Evolutionary conservation across 2,797 vertebrate genomes (phyloP), one percentile per base, ranked within the genome.

Genomic region (Sebastolobus alascanus): DNA sequence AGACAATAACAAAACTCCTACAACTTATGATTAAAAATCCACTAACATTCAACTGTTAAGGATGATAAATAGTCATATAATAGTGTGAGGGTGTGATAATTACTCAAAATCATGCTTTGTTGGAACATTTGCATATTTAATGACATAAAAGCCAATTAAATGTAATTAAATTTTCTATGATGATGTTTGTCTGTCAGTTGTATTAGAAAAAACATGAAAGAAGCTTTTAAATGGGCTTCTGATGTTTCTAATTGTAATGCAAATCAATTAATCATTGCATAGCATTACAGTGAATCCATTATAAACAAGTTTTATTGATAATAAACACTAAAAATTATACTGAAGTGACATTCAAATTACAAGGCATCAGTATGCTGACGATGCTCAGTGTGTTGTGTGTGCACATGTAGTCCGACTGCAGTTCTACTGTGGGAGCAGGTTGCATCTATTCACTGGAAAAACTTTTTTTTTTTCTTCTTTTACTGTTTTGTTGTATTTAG

Each of bases 71-170:
- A 52, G n/a, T 33, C 29, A 60, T 59, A 60, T 8, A 33, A 38
- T 16, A 27, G 5, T 70, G n/a, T 37, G 31, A 52, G 31, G 52
- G 9, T 16, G 6, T n/a, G 5, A 61, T 73, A 38, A 59, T 77
- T 31, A 75, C 13, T 65, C 29, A 13, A 7, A 22, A 43, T 5
- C 12, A 66, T 35, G 22, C 4, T 63, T 14, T 65, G 8, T 68
- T 68, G 33, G 16, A 46, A 8, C 29, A 68, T 79, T 73, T 71
- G 50, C 68, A 76, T 60, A 59, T 79, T 68, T 67, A 73, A 68
- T 71, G 7, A 27, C 43, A 71, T 43, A 8, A 76, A 54, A 55
- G 7, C 27, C 37, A 13, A 70, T 54, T 46, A 40, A 43, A 43
- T 5, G 11, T 29, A 14, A 54, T 55, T 55, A 38, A 5, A 38